Conservation (phyloP, 2,888 invertebrate species). For the Pseudoips prasinana region DNA sequence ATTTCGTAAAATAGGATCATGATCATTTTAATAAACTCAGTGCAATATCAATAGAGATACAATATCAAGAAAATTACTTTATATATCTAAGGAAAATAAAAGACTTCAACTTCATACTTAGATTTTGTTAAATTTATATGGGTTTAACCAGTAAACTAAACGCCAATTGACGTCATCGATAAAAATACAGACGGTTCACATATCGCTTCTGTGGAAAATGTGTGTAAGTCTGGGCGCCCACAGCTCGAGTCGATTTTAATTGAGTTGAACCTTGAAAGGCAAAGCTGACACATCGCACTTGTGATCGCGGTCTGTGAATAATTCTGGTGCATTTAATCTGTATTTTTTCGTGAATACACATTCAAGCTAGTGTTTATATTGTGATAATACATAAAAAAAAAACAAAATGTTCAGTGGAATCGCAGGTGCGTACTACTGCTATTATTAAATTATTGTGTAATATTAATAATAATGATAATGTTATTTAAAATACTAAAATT, state of each 20-base stretch:
- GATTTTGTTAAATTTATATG: too few relatives aligned
- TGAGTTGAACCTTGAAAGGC: slow-evolving; percentile 44
- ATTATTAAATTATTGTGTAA: too few relatives aligned
- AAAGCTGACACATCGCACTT: slow-evolving; percentile 49
- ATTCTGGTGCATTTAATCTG: slow-evolving; percentile 30
- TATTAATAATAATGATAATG: too few relatives aligned
- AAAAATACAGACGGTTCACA: slow-evolving; percentile 60
- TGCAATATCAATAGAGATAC: too few relatives aligned
- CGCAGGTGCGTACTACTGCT: slow-evolving; percentile 54
- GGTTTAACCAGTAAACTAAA: slow-evolving; percentile 45
- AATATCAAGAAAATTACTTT: too few relatives aligned
- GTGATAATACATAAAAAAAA: slow-evolving; percentile 30
- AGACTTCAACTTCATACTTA: too few relatives aligned
- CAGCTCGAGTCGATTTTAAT: slow-evolving; percentile 38
- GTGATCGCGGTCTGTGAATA: slow-evolving; percentile 11
- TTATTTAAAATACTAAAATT: too few relatives aligned
- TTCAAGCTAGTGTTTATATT: slow-evolving; percentile 26
- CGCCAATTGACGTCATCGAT: slow-evolving; percentile 66
- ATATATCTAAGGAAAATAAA: too few relatives aligned
- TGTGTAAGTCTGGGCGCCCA: slow-evolving; percentile 32
- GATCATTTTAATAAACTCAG: too few relatives aligned
- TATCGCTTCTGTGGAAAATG: slow-evolving; percentile 40
- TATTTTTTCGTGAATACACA: slow-evolving; percentile 22
- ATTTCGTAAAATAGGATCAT: too few relatives aligned
- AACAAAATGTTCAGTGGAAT: slow-evolving; percentile 76